phyloP scores from a whole-genome alignment of 2,888 invertebrate species.

The Seira musarum region DNA sequence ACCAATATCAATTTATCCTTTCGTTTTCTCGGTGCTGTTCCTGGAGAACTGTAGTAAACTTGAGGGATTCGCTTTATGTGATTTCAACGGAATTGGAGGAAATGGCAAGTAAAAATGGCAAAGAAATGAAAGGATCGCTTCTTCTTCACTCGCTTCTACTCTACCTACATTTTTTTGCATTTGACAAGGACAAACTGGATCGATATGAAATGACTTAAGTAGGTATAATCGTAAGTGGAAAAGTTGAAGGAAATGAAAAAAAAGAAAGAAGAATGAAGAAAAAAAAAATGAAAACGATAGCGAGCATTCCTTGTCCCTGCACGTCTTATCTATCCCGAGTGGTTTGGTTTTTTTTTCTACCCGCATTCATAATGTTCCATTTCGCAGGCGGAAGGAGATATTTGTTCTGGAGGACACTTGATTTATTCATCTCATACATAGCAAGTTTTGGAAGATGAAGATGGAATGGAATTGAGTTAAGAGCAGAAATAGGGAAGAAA shows the following conservation, averaged over 20 bases:
- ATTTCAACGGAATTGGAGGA: not conserved
- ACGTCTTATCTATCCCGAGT: too few relatives aligned
- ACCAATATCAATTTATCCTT: not conserved
- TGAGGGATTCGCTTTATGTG: not conserved
- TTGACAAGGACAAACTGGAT: constrained; percentile 22
- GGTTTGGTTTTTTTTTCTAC: too few relatives aligned
- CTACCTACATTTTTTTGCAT: not conserved
- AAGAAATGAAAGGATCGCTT: not conserved
- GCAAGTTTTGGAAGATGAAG: too few relatives aligned
- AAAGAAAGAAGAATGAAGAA: too few relatives aligned
- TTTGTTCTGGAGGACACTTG: too few relatives aligned
- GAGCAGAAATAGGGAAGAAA: too few relatives aligned
- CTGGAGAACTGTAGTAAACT: not conserved
- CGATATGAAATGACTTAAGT: constrained; percentile 10
- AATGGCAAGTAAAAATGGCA: not conserved
- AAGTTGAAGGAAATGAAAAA: not conserved
- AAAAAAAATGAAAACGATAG: not conserved
- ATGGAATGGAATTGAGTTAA: too few relatives aligned
- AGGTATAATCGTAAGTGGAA: not conserved
- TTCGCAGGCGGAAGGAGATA: constrained; percentile 13
- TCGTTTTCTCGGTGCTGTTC: not conserved
- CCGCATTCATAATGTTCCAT: too few relatives aligned
- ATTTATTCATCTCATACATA: too few relatives aligned
- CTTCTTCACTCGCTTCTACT: too few relatives aligned
- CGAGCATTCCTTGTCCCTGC: too few relatives aligned